Evolutionary conservation across 2,113 vertebrate genomes (phyloP), one percentile per base, ranked within the genome.

Genomic region (Scortum barcoo): DNA sequence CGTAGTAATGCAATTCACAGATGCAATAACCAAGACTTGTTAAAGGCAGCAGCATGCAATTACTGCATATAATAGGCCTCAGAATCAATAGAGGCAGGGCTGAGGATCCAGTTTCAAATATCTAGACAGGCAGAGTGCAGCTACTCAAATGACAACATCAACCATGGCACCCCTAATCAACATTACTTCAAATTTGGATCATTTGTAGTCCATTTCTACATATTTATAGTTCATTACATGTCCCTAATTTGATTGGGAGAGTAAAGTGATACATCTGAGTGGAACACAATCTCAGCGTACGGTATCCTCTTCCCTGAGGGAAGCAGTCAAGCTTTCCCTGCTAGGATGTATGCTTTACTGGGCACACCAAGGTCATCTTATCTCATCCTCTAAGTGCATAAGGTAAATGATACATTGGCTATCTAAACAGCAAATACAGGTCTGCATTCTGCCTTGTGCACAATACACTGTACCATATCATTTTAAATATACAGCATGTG

Each of bases 11-110:
- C 85, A 91, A 94, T 95, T 93, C 90, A 89, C 84, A 92, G 89
- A 92, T 93, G 93, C 90, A 94, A 94, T 95, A 94, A 94, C 89
- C 85, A 89, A 93, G 89, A 93, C 91, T 93, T 95, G 94, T 96
- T 94, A 94, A 94, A 94, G 91, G 93, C 91, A 92, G 91, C 81
- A 90, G 89, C 90, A 91, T 93, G 91, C 93, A 95, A 95, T 95
- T 95, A 94, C 93, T 88, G 88, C 85, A 81, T 76, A 93, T 88
- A 92, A 93, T 93, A 89, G 90, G 85, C 65, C 80, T 80, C 83
- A 44, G 88, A 92, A 95, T 95, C 94, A 91, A 96, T 95, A 92
- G 74, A 82, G 86, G 71, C 89, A 85, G 89, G 74, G 91, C 68
- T 81, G 83, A 89, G 81, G 85, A 90, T 90, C 87, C 71, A 81